Evolutionary conservation across 1,140 invertebrate genomes (phyloP), one percentile per base, ranked within the genome.

Genomic region (Harpegnathos saltator): DNA sequence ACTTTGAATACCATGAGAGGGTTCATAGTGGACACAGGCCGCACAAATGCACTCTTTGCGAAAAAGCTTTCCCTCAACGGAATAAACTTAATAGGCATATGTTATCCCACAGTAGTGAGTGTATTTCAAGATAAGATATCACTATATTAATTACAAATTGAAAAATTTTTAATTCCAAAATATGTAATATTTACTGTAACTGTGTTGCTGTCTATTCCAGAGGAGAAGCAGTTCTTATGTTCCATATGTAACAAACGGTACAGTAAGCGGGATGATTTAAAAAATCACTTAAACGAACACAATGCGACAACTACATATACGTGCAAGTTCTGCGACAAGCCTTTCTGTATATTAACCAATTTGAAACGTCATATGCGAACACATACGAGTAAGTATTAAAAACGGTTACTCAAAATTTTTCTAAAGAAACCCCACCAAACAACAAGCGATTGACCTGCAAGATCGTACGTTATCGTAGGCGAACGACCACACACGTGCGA

Each of bases 61-160:
- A 93, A 0, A 94, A 94, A 85, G 91, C 93, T 22, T 94, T 94
- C 88, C 91, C 92, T 3, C 92, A 93, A 52, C 89, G 88, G 50
- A 94, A 93, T 59, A 94, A 94, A 87, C 95, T 99, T 65, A 98
- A 98, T 92, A 95, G 97, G 65, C 98, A 99, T 91, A 98, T 99
- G 91, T 78, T 83, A 33, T 92, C 91, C 0, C 94, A 94, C 63
- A 91, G 77, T 61, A 87, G 92, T 93, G 83, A 91, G 90, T 83
- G 48, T 29, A 24, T 3, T 68, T 63, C 19, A 12, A 0, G 56
- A 48, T 81, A n/a, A n/a, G n/a, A n/a, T n/a, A n/a, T n/a, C n/a
- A n/a, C n/a, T 80, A 38, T 54, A 3, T 19, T 26, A 14, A 33
- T 22, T 56, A 19, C 56, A 50, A 56, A 48, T 78, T n/a, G 63